These are phyloP conservation scores for Chondrilla cf. caribensis DNA, from an alignment of 37 sponge, comb jelly and placozoan species.

Conservation along the genomic window DNA sequence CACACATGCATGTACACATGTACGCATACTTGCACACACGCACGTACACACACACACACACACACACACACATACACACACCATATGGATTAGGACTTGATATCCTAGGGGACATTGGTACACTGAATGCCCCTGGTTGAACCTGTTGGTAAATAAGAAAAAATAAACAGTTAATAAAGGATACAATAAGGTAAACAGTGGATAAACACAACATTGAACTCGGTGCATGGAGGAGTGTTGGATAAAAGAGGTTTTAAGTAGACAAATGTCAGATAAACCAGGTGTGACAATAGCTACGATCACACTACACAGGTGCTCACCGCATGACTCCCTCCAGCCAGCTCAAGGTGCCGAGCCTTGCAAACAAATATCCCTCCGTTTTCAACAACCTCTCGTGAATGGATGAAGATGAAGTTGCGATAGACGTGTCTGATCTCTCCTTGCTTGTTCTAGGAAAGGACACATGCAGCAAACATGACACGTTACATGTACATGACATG, in stretches of 20 bases:
- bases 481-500: background rate
- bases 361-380: constrained; percentile 92
- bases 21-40: no score
- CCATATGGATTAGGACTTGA: constrained; percentile 15
- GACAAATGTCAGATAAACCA: no score
- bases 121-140: background rate
- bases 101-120: background rate
- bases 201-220: no score
- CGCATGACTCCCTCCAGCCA: constrained; percentile 68
- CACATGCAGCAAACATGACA: background rate
- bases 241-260: no score
- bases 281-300: background rate
- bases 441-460: constrained; percentile 63
- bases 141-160: background rate
- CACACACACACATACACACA: no score
- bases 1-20: no score
- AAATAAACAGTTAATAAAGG: background rate
- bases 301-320: background rate
- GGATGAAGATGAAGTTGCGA: constrained; percentile 82
- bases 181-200: no score
- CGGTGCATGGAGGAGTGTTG: constrained; percentile 29
- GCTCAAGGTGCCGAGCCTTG: constrained; percentile 73
- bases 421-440: constrained; percentile 92
- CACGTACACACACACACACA: no score
- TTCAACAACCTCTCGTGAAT: constrained; percentile 64